These are phyloP conservation scores for Pelecanus crispus DNA, from an alignment of 2,113 vertebrate species.

Conservation along the genomic window DNA sequence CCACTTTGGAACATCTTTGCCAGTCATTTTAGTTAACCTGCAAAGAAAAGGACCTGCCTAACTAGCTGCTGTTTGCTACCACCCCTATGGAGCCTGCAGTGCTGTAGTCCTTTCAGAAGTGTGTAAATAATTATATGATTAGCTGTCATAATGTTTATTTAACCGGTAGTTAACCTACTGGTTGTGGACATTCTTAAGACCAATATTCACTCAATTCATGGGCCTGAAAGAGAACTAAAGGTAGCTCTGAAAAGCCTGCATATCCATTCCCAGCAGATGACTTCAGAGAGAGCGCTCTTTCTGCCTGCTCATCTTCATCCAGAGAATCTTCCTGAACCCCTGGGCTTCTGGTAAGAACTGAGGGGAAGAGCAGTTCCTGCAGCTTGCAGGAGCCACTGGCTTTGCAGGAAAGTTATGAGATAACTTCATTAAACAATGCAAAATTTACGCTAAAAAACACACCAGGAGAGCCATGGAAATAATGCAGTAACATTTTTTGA, in stretches of 20 bases:
- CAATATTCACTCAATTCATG: not conserved
- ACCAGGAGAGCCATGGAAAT: not conserved
- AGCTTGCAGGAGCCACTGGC: not conserved
- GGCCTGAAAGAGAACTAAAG: not conserved
- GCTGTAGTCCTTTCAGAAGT: constrained; percentile 2
- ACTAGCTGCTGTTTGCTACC: not conserved
- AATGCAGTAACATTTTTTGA: not conserved
- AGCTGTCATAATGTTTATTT: not conserved
- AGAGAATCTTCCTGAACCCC: not conserved
- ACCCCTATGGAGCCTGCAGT: not conserved
- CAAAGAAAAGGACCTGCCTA: not conserved
- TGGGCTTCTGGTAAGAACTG: not conserved
- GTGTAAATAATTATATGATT: not conserved
- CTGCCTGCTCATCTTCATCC: not conserved
- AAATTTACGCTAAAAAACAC: not conserved
- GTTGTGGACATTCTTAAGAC: not conserved
- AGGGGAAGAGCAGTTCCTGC: not conserved
- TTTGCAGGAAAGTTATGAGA: not conserved
- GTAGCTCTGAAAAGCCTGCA: not conserved
- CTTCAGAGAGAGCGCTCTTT: not conserved
- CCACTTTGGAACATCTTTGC: not conserved
- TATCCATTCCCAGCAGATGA: not conserved
- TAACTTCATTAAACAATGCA: not conserved
- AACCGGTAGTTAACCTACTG: not conserved
- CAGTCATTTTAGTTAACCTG: not conserved